Base-by-base conservation (phyloP, 2,113 vertebrate species). In the Petroica traversi region DNA sequence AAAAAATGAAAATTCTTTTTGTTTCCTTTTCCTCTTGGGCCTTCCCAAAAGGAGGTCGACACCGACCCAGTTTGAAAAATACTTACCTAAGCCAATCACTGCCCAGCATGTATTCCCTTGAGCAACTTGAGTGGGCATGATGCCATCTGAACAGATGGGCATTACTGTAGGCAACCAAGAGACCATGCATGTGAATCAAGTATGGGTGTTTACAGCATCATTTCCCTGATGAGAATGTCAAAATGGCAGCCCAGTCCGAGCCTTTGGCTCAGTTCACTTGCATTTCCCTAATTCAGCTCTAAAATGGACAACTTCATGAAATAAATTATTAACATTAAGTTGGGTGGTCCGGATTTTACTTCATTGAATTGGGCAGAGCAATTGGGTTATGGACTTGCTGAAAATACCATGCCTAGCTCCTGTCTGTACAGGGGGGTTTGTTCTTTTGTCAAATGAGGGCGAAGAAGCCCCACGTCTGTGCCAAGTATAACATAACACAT, bases 111-210 rank as follows among this genome's bases (percentile, higher is more conserved):
- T 89, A 89, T 89, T 98, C 98, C 97, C 98, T 69, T 36, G 93
- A 97, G 97, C 93, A 73, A 96, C 87, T 94, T 85, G 93, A 94
- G 96, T 95, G 97, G 98, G 98, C 97, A 94, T 2, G 54, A 75
- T 97, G 98, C 98, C 98, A 98, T 94, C 43, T 3, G 92, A 98
- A 97, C 98, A 98, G 98, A 98, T 98, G 98, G 98, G 97, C 88
- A 75, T 95, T 97, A 97, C 97, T 96, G 96, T 97, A 98, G 97
- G 98, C 98, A 98, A 98, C 97, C 97, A 93, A 72, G 97, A 98
- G 98, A 97, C 98, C 97, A 97, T 96, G 98, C 97, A 97, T 98
- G 97, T 97, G 97, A 97, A 97, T 96, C 85, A 81, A 88, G 95
- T 84, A 97, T 97, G 97, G 98, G 98, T 98, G 98, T 98, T 98